Evolutionary conservation across 2,888 invertebrate genomes (phyloP), one percentile per base, ranked within the genome.

Genomic region (Acrocyrtus sp.): DNA sequence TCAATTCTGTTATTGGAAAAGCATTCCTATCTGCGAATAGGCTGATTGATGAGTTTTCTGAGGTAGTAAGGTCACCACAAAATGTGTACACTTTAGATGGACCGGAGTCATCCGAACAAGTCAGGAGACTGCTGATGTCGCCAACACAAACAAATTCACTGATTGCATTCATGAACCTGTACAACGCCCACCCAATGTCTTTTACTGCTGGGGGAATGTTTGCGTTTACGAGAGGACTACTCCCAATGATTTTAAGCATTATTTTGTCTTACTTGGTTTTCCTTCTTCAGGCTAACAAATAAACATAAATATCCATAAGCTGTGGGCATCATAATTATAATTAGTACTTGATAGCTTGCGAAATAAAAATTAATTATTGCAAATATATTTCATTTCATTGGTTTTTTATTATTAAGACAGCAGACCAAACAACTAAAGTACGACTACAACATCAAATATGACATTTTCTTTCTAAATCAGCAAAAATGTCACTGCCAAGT

Each of bases 161-260:
- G 0, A 41, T 70, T 15, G 69, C 74, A 3, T 70, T 74, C 24
- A 61, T 74, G 39, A 70, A 60, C 39, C 26, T 66, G 21, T 54
- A 74, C 47, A 63, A 68, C 12, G 51, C 70, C 1, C 47, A 60
- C n/a, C 74, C 74, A 2, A 66, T 66, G n/a, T 60, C 66, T 3
- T 74, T 74, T 39, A 61, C 65, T 4, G 74, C 70, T 1, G 74
- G 56, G n/a, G 74, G 74, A 26, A 53, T 70, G 21, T 74, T 74
- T 19, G 48, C 41, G 15, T 74, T 74, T 26, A 57, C 66, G 15
- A 21, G 70, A 19, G 66, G 69, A 5, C 21, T 66, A 21, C 10
- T 74, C n/a, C 57, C 70, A n/a, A 70, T 65, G 65, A 74, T 70
- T 12, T 21, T 74, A 6, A 74, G 74, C 22, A 70, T 74, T 24